A percentile compares a stretch with the other conserved stretches of the same genome.
These are phyloP conservation scores for Clarias macrocephalus DNA, from an alignment of 2,113 vertebrate genomes.

Conservation along the genomic window DNA sequence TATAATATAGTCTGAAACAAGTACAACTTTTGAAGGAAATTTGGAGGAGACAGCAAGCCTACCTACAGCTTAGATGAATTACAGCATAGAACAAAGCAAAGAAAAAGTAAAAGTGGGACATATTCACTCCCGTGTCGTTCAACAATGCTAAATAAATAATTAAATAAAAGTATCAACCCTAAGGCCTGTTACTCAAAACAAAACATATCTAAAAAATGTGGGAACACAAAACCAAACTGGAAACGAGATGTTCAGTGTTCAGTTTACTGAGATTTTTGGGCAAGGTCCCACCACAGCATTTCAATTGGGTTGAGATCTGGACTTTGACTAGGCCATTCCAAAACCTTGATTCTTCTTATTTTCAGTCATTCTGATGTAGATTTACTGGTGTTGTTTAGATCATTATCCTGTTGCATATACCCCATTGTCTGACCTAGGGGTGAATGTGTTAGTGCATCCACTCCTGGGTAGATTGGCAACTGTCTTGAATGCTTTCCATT, in stretches of 20 bases:
- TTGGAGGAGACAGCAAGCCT: constrained; percentile 30
- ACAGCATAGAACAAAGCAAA: neutral
- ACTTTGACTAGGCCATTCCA: too few species aligned
- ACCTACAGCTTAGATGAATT: neutral
- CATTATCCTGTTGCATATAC: too few species aligned
- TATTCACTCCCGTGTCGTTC: constrained; percentile 60
- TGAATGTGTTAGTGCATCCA: too few species aligned
- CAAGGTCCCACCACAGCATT: too few species aligned
- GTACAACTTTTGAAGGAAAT: constrained; percentile 10
- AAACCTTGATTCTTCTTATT: too few species aligned
- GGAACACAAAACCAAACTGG: constrained; percentile 53
- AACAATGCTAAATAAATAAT: constrained; percentile 48
- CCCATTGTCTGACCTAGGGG: too few species aligned
- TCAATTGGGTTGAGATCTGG: too few species aligned
- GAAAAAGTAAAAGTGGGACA: constrained; percentile 33
- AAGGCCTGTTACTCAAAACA: constrained; percentile 57
- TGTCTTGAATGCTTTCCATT: too few species aligned
- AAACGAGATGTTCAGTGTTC: constrained; percentile 46
- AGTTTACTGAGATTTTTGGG: neutral
- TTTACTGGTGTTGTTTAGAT: too few species aligned
- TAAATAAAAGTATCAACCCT: constrained; percentile 65
- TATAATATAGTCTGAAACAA: constrained; percentile 18
- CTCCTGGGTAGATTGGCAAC: too few species aligned
- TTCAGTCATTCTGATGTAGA: too few species aligned
- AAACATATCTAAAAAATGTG: constrained; percentile 66